Evolutionary conservation across 2,113 vertebrate genomes (phyloP).

Genomic region (Ceyx margarethae): DNA sequence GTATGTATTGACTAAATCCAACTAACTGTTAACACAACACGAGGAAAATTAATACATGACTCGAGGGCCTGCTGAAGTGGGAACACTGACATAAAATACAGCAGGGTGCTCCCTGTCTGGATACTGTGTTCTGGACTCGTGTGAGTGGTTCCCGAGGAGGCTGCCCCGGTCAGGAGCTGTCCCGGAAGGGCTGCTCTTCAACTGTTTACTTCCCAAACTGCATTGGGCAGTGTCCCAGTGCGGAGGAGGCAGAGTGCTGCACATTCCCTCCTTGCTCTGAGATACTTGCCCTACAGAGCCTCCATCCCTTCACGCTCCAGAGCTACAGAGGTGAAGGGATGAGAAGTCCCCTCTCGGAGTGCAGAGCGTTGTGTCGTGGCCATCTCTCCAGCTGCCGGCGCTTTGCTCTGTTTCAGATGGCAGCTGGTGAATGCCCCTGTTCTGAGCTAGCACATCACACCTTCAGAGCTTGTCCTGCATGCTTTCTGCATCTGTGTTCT

Average conservation of each 20-base stretch:
- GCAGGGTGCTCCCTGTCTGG: not conserved
- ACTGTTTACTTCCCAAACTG: constrained; percentile 40
- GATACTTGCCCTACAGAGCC: not conserved
- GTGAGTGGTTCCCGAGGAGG: constrained; percentile 3
- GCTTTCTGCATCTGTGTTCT: constrained; percentile 3
- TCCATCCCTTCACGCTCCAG: not conserved
- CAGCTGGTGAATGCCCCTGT: not conserved
- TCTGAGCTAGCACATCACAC: not conserved
- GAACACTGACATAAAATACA: not conserved
- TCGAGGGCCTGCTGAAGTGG: not conserved
- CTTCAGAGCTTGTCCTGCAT: not conserved
- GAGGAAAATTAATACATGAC: constrained; percentile 30
- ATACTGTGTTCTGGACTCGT: not conserved
- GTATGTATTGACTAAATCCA: constrained; percentile 51
- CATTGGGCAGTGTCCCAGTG: constrained; percentile 50
- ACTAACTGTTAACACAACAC: constrained; percentile 7
- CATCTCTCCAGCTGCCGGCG: not conserved
- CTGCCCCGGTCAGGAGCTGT: not conserved
- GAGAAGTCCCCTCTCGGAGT: not conserved
- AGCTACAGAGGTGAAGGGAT: constrained; percentile 22
- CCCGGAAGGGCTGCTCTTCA: not conserved
- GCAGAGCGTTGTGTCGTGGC: not conserved
- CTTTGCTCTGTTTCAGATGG: not conserved
- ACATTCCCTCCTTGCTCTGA: constrained; percentile 4
- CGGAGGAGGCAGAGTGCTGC: not conserved